A percentile compares a stretch with the other conserved stretches of the same genome.
phyloP scores from a whole-genome alignment of 2,113 vertebrate genomes.

The Seriola rivoliana region DNA sequence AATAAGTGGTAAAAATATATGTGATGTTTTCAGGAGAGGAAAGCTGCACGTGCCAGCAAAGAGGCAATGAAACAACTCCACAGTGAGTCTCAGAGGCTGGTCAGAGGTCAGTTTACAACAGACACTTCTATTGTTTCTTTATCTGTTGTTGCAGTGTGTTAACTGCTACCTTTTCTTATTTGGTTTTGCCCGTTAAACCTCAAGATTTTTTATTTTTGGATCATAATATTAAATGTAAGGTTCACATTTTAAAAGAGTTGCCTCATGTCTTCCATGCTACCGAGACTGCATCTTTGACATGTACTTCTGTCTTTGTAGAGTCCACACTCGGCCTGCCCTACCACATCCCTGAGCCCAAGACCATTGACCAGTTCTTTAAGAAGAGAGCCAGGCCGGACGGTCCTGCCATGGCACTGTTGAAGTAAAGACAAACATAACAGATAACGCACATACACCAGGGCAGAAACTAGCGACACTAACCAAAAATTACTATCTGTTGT shows the following conservation, averaged over 20 bases:
- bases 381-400: constrained; percentile 86
- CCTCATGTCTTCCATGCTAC: neutral
- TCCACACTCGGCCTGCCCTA: constrained; percentile 92
- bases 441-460: neutral
- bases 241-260: neutral
- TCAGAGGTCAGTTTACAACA: constrained; percentile 88
- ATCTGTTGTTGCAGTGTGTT: neutral
- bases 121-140: neutral
- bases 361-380: constrained; percentile 92
- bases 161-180: neutral
- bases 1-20: neutral
- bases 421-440: constrained; percentile 84
- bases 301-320: constrained; percentile 80
- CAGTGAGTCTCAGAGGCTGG: constrained; percentile 93
- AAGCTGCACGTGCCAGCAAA: constrained; percentile 92
- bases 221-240: neutral
- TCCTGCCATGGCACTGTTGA: constrained; percentile 91
- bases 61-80: constrained; percentile 95
- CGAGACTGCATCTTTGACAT: neutral
- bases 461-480: no score
- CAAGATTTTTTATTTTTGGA: neutral
- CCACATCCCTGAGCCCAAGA: constrained; percentile 93
- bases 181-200: neutral
- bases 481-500: neutral
- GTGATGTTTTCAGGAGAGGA: constrained; percentile 88